phyloP scores from a whole-genome alignment of 2,888 invertebrate species.

The Andrena marginata region DNA sequence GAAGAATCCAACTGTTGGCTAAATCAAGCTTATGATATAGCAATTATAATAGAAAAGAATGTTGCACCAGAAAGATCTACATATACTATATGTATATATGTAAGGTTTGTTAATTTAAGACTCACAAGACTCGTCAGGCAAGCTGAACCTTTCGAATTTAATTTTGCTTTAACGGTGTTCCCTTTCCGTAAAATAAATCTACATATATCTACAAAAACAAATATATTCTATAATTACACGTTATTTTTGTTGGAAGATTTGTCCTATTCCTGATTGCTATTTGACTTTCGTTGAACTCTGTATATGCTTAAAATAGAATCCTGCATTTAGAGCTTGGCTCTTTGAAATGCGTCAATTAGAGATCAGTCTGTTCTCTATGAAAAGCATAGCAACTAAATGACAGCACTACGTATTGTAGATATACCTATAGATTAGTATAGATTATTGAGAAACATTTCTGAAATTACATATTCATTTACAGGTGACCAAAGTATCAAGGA shows the following conservation, averaged over 20 bases:
- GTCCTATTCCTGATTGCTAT: not conserved
- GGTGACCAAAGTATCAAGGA: no score
- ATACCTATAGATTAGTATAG: not conserved
- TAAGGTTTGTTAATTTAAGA: no score
- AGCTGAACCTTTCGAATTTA: no score
- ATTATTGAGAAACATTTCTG: not conserved
- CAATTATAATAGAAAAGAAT: not conserved
- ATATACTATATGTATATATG: no score
- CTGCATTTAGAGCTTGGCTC: slow-evolving; percentile 9
- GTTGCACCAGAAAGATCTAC: not conserved
- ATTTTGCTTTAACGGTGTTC: no score
- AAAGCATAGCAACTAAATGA: not conserved
- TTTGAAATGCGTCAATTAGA: slow-evolving; percentile 7
- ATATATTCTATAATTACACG: not conserved
- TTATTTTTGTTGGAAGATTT: slow-evolving; percentile 1
- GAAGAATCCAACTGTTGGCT: not conserved
- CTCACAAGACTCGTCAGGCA: no score
- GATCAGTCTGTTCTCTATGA: not conserved
- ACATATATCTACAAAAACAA: not conserved
- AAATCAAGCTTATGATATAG: not conserved
- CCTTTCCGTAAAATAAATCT: no score
- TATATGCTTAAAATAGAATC: not conserved
- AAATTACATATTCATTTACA: no score
- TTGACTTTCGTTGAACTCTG: not conserved
- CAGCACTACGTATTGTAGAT: not conserved